Base-by-base conservation (phyloP, 2,888 invertebrate species). In the Glaucopsyche alexis region DNA sequence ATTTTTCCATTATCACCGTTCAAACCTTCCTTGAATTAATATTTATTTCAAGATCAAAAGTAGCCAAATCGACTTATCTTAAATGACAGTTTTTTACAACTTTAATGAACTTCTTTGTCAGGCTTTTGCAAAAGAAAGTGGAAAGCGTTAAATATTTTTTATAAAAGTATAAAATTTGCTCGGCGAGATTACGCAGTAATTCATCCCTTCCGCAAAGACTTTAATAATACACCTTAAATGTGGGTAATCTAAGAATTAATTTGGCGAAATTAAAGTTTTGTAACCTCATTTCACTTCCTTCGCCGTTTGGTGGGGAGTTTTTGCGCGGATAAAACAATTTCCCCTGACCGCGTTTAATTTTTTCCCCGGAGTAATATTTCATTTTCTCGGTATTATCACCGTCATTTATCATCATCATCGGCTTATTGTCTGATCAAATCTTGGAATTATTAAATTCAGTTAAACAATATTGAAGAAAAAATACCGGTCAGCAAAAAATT, bases 181-280 rank as follows among this genome's bases (percentile, higher is more conserved):
- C 8, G 16, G 13, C 2, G 16, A 16, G 5, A 67, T 45, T 47
- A 47, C 16, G 47, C n/a, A n/a, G 13, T 67, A 45, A 66, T 42
- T 67, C 6, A 66, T 67, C 45, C 19, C 47, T 67, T 67, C 45
- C 42, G 45, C 47, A 11, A 67, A 42, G 66, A n/a, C 66, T 67
- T 67, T 67, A 45, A 64, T 29, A 29, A 67, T 67, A 45, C 67
- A 19, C 45, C 67, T 67, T 45, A 67, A 45, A 45, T 45, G 67
- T 45, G 47, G 45, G 45, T 19, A 67, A 67, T 45, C 67, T 19
- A 47, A 16, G 67, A 67, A 67, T 67, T 67, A 67, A 67, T 45
- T 67, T 67, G 45, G 19, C 13, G 45, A 42, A 45, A 67, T 67
- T 67, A 67, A 67, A 67, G 45, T 67, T 67, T 45, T 45, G 67